Evolutionary conservation across 2,797 vertebrate species (phyloP).

Genomic region (Sebastes itinus): DNA sequence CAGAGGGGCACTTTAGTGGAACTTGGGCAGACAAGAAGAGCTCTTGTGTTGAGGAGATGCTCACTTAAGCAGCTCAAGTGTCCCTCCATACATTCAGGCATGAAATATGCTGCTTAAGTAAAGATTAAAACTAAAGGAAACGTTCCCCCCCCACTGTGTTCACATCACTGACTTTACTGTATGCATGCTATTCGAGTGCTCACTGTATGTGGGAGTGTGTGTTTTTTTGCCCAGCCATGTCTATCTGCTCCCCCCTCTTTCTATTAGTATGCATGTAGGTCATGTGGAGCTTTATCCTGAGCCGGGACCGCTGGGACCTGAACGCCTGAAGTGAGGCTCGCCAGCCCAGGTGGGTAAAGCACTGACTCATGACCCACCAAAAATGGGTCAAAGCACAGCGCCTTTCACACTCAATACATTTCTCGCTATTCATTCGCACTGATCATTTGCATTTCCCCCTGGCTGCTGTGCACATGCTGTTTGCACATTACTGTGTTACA

Average conservation of each 20-base stretch:
- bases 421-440: conserved; percentile 3
- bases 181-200: not conserved
- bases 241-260: not conserved
- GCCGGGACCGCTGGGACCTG: conserved; percentile 26
- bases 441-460: conserved; percentile 23
- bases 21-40: not conserved
- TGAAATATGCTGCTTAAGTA: not conserved
- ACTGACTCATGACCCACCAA: conserved; percentile 36
- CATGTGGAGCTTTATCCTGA: conserved; percentile 59
- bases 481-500: not conserved
- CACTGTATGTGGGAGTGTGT: not conserved
- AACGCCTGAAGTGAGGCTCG: conserved; percentile 22
- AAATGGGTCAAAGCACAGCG: conserved; percentile 39
- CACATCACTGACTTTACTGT: not conserved
- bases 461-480: not conserved
- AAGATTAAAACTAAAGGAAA: not conserved
- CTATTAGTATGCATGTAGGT: conserved; percentile 62
- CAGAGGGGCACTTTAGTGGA: not conserved
- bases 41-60: not conserved
- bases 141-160: rapidly evolving
- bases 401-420: conserved; percentile 4
- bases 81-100: not conserved
- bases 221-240: not conserved
- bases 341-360: conserved; percentile 53
- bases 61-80: not conserved